Percentiles rank a stretch among this genome's conserved stretches.
These are phyloP conservation scores for Myrmecobius fasciatus DNA, from an alignment of 2,113 vertebrate genomes.

Conservation along the genomic window DNA sequence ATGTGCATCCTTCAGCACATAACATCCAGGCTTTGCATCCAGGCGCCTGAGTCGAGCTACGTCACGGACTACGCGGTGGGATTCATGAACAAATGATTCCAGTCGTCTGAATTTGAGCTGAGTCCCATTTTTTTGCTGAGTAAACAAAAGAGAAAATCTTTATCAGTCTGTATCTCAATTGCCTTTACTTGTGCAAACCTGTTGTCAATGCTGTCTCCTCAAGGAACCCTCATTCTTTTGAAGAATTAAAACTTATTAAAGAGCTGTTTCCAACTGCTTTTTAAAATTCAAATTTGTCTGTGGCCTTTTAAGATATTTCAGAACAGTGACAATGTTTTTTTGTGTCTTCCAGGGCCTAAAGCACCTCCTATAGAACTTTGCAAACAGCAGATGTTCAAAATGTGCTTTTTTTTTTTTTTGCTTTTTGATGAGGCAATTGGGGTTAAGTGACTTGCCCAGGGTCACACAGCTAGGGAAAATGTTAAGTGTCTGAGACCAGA, in stretches of 20 bases:
- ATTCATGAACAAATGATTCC: constrained; percentile 89
- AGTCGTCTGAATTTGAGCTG: constrained; percentile 91
- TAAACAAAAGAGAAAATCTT: background rate
- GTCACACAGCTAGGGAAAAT: no score
- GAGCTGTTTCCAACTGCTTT: background rate
- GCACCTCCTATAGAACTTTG: background rate
- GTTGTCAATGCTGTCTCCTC: no score
- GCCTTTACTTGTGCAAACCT: no score
- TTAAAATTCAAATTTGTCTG: background rate
- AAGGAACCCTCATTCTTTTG: background rate
- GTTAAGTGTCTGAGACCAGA: no score
- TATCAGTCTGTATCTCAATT: background rate
- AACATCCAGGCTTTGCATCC: constrained; percentile 78
- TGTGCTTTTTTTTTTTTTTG: no score
- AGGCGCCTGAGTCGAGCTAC: constrained; percentile 85
- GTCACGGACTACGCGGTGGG: constrained; percentile 87
- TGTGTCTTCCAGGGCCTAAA: background rate
- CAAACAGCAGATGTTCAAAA: background rate
- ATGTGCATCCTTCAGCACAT: constrained; percentile 83
- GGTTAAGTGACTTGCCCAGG: no score
- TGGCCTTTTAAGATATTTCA: background rate
- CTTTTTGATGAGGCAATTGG: no score
- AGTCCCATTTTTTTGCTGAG: constrained; percentile 86
- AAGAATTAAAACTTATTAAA: background rate
- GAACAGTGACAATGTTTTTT: background rate